phyloP scores from a whole-genome alignment of 2,888 invertebrate genomes.

The Mimachlamys varia region DNA sequence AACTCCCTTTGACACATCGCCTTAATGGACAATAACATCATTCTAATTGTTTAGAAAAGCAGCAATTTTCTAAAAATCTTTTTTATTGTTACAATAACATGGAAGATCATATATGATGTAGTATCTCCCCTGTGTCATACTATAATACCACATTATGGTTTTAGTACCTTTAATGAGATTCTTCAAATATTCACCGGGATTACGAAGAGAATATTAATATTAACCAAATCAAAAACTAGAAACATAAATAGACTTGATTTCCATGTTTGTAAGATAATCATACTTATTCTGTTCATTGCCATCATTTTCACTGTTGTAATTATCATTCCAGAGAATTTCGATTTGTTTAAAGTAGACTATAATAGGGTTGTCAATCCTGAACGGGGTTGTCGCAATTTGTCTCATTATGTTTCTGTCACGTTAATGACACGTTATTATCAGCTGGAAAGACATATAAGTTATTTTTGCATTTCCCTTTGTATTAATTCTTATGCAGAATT shows the following conservation, averaged over 20 bases:
- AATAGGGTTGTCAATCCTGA: not conserved
- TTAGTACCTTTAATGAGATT: not conserved
- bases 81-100: conserved; percentile 29
- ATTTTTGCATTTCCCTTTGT: not conserved
- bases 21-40: not conserved
- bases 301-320: not conserved
- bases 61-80: conserved; percentile 12
- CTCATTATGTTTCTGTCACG: not conserved
- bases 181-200: not conserved
- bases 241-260: not conserved
- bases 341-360: not conserved
- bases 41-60: conserved; percentile 26
- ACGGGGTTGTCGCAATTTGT: not conserved
- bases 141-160: not conserved
- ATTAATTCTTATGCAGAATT: not conserved
- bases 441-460: not conserved
- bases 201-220: not conserved
- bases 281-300: not conserved
- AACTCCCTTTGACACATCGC: not conserved
- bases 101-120: not conserved
- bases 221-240: not conserved
- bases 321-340: not conserved
- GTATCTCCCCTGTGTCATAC: not conserved
- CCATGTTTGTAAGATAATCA: not conserved
- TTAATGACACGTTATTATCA: not conserved